phyloP scores from a whole-genome alignment of 2,113 vertebrate genomes.

The Rissa tridactyla region DNA sequence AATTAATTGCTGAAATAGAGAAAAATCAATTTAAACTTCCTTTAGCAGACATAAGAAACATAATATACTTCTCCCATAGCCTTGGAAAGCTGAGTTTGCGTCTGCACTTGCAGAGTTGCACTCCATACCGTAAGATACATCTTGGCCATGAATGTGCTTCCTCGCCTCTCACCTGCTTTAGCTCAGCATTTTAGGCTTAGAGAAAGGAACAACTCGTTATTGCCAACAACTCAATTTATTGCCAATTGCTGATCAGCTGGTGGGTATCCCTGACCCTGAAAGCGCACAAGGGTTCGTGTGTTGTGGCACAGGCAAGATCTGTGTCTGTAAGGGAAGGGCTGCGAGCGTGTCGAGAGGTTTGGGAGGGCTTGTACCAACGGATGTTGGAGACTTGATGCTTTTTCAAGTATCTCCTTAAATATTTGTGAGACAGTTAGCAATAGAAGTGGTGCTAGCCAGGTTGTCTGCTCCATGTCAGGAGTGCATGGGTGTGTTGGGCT shows the following conservation, averaged over 20 bases:
- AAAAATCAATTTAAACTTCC: conserved; percentile 54
- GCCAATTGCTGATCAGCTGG: neutral
- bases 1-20: conserved; percentile 59
- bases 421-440: neutral
- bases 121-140: neutral
- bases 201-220: neutral
- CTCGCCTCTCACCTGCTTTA: neutral
- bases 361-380: accelerated
- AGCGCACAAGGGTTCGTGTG: accelerated
- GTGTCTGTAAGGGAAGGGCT: neutral
- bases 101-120: accelerated
- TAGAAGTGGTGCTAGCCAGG: neutral
- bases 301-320: neutral
- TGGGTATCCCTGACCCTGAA: neutral
- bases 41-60: neutral
- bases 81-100: neutral
- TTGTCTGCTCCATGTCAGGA: neutral
- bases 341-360: accelerated
- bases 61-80: neutral
- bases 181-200: neutral
- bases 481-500: neutral
- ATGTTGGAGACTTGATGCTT: neutral
- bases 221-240: too few relatives aligned
- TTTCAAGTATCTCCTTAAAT: too few relatives aligned
- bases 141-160: neutral